Evolutionary conservation across 2,797 vertebrate species (phyloP).

Genomic region (Sus cebifrons): DNA sequence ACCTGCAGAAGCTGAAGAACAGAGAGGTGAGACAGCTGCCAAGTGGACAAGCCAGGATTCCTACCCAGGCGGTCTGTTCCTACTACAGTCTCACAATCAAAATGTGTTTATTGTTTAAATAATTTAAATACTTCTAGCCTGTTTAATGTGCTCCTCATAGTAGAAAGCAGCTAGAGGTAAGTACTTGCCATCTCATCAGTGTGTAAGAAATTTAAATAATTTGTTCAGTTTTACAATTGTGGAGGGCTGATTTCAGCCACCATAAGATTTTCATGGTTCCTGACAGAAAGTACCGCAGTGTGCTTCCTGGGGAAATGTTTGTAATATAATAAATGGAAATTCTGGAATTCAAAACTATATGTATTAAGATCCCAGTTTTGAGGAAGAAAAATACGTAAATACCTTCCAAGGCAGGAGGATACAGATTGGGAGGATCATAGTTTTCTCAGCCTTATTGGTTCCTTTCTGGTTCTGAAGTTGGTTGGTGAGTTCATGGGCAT

Average conservation of each 20-base stretch:
- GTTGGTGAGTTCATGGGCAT: neutral
- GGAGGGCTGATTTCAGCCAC: neutral
- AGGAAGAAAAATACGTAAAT: neutral
- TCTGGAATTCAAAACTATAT: neutral
- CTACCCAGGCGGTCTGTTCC: neutral
- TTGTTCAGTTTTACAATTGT: conserved; percentile 45
- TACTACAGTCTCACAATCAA: neutral
- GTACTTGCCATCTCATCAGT: neutral
- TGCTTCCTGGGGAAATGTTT: conserved; percentile 21
- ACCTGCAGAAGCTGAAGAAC: neutral
- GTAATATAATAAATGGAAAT: conserved; percentile 36
- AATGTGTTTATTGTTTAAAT: conserved; percentile 41
- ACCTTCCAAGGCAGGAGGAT: neutral
- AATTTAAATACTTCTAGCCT: conserved; percentile 30
- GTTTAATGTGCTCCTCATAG: neutral
- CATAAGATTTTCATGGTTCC: conserved; percentile 40
- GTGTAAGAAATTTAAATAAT: neutral
- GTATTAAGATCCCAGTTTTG: neutral
- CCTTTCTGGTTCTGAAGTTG: neutral
- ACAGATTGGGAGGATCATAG: neutral
- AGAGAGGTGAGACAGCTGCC: neutral
- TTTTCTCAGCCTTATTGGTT: neutral
- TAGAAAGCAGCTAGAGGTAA: neutral
- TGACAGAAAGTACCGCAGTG: neutral
- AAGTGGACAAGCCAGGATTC: neutral